A percentile compares a stretch with the other conserved stretches of the same genome.
Conservation (phyloP, 2,797 vertebrate genomes). For the Typhlichthys subterraneus region DNA sequence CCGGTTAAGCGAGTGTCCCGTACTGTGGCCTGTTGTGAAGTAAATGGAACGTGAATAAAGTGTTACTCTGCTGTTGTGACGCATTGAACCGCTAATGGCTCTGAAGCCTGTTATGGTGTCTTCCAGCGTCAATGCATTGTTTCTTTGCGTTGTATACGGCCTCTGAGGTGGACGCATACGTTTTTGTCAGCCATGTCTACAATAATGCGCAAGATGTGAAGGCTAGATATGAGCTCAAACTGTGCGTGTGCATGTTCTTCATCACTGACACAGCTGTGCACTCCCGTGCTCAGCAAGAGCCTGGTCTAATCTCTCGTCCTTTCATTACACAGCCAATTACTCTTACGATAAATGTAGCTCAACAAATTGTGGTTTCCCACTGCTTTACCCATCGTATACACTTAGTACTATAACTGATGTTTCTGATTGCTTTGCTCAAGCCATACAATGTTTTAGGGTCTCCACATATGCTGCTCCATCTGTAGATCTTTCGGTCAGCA, state of each 20-base stretch:
- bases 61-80: neutral
- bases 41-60: neutral
- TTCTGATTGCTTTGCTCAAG: conserved; percentile 38
- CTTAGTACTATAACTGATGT: conserved; percentile 8
- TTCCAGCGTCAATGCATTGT: neutral
- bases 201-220: neutral
- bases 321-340: conserved; percentile 46
- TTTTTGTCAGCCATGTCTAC: conserved; percentile 6
- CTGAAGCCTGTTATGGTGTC: neutral
- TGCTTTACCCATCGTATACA: conserved; percentile 18
- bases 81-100: neutral
- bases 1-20: neutral
- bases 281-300: conserved; percentile 34
- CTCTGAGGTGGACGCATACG: conserved; percentile 1
- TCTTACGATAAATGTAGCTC: conserved; percentile 58
- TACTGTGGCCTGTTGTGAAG: neutral
- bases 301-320: conserved; percentile 55
- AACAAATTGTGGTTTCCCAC: conserved; percentile 36
- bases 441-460: conserved; percentile 9
- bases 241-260: conserved; percentile 11
- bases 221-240: conserved; percentile 8
- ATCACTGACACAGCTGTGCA: conserved; percentile 46
- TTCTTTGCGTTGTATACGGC: neutral
- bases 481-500: conserved; percentile 30
- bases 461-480: conserved; percentile 9